Base-by-base conservation (phyloP, 2,113 vertebrate species). In the Phalacrocorax carbo region DNA sequence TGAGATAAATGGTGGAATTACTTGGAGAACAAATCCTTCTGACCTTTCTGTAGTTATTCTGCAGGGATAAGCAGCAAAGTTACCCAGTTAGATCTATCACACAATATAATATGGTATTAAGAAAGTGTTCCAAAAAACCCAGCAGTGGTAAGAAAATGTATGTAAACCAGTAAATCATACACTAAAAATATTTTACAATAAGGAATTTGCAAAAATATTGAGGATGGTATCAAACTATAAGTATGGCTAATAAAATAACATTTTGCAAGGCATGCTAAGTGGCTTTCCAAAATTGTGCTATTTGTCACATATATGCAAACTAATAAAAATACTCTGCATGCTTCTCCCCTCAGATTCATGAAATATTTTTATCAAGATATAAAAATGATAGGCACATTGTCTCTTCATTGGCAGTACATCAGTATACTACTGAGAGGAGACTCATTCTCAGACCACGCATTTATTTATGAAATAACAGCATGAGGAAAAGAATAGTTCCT, bases 201-300 rank as follows among this genome's bases (percentile, higher is more conserved):
- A 82, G 17, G 87, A 89, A 96, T 54, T 29, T 27, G 34, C 2
- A 30, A 62, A 86, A 85, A 69, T 78, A 69, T 5, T 14, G 30
- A 34, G 30, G 77, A 85, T 26, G 5, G 15, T 51, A 61, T 82
- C 30, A 66, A 91, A 71, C 26, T 44, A 3, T 68, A 75, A 77
- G 36, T 30, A 86, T 0, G 1, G 17, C 17, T 20, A 94, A 94
- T 82, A 90, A 91, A 95, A 80, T 32, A 86, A 54, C 30, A 52
- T 95, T 90, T 88, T 93, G 91, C 30, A 82, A 91, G 58, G 44
- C 48, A 79, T 69, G 27, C 27, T 87, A 91, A 95, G 65, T 69
- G 27, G 21, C 52, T 93, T 93, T 79, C 66, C 44, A 76, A 89
- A 91, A 85, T 30, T 58, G 19, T 13, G 8, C 54, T 85, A 29